Base-by-base conservation (phyloP, 2,888 invertebrate genomes). In the Lithophane ornitopus region DNA sequence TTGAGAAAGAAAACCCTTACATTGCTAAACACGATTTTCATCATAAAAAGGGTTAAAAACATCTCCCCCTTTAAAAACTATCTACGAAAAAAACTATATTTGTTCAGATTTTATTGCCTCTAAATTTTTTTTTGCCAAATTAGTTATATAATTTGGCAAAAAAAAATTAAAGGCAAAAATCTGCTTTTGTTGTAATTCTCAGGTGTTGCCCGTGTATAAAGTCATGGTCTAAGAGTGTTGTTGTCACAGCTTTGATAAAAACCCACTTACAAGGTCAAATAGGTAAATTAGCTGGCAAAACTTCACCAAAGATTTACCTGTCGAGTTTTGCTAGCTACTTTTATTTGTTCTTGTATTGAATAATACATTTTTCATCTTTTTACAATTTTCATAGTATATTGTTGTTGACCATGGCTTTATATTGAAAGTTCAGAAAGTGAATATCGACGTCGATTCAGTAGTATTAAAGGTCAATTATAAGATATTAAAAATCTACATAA, bases 401-500 rank as follows among this genome's bases (percentile, higher is more conserved):
- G 0, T 56, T 68, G 34, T 41, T 22, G 7, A 61, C 73, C 74
- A 65, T 58, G 66, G 62, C 74, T 28, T 70, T 58, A 58, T 52
- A 28, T 49, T 39, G 7, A 65, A 70, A 61, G 69, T 11, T 77
- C 74, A 71, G 59, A 70, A 66, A 67, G 59, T 65, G 58, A 67
- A 62, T 62, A 70, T 68, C 44, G 76, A 76, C 77, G 69, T 80
- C 75, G 59, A 80, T 86, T 70, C n/a, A 67, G 19, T 71, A 71
- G 59, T 69, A 68, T 69, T 63, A 41, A 70, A 46, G 69, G 79
- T 80, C 79, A 84, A 66, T 76, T 69, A 58, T 63, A 78, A 65
- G 77, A 84, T 75, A 70, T 84, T 86, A 86, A 87, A 85, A 81
- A 85, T 81, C 87, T 87, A 86, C 16, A 68, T 86, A 86, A 84